Evolutionary conservation across 2,797 vertebrate species (phyloP), one percentile per base, ranked within the genome.

Genomic region (Otolemur crassicaudatus): DNA sequence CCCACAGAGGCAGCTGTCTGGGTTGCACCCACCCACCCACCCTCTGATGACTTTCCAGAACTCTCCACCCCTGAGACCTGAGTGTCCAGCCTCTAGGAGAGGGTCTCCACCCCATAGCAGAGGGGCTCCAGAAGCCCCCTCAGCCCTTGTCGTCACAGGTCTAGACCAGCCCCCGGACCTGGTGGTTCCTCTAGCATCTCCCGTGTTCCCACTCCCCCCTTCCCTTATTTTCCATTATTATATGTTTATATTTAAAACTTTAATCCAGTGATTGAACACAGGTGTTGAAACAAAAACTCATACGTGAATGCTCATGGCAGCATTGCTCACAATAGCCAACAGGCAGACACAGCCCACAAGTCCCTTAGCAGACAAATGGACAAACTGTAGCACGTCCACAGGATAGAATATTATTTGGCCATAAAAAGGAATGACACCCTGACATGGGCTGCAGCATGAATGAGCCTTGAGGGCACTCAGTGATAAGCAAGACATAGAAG

Each of bases 331-430:
- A 5, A 34, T 0, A 27, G 69, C 70, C 31, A 0, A 17, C 25
- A 72, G 63, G 56, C 4, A 29, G 69, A 10, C 16, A 14, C 53
- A 1, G 63, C 49, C 63, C 0, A 0, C 4, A 17, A 0, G 2
- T 5, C 61, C 16, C 2, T 10, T 25, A 27, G 58, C 5, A 0
- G 43, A 2, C 37, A 8, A 14, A 11, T 1, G 3, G n/a, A 37
- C 2, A 19, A 11, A 56, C 4, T 1, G 4, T 5, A 20, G 25
- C 2, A 17, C 1, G 0, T 10, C 27, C 5, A 2, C n/a, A 0
- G 0, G 0, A 19, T 0, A 7, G 49, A 40, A 7, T 20, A 22
- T 43, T 7, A 83, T 4, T 91, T 11, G 14, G 79, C 3, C 56
- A 37, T 13, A 29, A 53, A 91, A 34, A 72, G 82, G 49, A 27